A percentile compares a stretch with the other conserved stretches of the same genome.
These are phyloP conservation scores for Melanostoma mellinum DNA, from an alignment of 2,888 invertebrate species.

Conservation along the genomic window DNA sequence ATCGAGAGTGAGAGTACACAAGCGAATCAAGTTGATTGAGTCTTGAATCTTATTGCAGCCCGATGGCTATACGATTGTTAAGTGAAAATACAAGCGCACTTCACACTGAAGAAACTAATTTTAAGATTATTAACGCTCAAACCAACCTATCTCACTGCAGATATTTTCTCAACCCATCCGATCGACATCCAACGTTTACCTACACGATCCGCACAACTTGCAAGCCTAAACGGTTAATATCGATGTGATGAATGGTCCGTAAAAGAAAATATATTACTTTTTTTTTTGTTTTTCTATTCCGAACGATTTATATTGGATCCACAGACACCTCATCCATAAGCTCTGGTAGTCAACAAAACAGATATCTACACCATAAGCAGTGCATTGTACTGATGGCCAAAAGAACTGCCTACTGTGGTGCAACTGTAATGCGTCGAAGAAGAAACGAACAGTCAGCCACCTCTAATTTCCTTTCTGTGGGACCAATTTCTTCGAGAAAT, in stretches of 20 bases:
- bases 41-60: neutral
- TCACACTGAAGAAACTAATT: constrained; percentile 43
- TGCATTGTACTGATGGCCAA: constrained; percentile 37
- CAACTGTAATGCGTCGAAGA: constrained; percentile 54
- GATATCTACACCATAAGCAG: constrained; percentile 16
- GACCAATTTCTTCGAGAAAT: constrained; percentile 72
- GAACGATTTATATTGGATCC: constrained; percentile 16
- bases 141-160: constrained; percentile 8
- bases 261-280: constrained; percentile 45
- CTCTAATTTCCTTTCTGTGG: constrained; percentile 63
- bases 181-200: constrained; percentile 9
- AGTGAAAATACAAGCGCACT: constrained; percentile 39
- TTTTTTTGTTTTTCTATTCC: constrained; percentile 10
- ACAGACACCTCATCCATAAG: neutral
- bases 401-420: constrained; percentile 35
- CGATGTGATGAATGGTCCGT: constrained; percentile 50
- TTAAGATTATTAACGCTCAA: constrained; percentile 48
- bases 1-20: constrained; percentile 57
- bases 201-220: constrained; percentile 4
- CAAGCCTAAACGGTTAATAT: constrained; percentile 50
- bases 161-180: neutral
- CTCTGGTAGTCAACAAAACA: constrained; percentile 2
- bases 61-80: neutral
- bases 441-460: constrained; percentile 66
- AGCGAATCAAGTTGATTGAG: neutral